Percentiles rank a stretch among this genome's conserved stretches.
Conservation (phyloP, 1,140 invertebrate genomes). For the Mya arenaria region DNA sequence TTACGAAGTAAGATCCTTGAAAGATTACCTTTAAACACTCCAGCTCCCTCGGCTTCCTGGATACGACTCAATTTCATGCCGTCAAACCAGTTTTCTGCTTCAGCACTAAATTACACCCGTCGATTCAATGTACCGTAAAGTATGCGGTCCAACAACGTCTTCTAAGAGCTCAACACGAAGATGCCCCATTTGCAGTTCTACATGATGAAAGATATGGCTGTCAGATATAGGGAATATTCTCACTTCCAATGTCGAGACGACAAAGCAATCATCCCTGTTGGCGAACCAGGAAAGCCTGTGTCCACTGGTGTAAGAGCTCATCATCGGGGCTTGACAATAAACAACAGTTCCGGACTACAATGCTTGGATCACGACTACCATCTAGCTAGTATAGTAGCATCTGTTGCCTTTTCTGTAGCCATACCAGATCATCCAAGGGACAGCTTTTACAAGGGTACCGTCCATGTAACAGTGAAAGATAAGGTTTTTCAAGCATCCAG, state of each 20-base stretch:
- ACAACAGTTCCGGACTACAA: not conserved
- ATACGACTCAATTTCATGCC: constrained; percentile 34
- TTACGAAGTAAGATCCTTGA: constrained; percentile 1
- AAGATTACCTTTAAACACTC: not conserved
- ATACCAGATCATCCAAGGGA: constrained; percentile 46
- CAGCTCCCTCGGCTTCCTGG: not conserved
- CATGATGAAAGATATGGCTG: constrained; percentile 49
- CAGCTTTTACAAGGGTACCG: too few species aligned
- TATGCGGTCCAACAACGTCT: constrained; percentile 43
- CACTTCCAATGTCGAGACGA: constrained; percentile 47
- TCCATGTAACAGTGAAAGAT: constrained; percentile 62
- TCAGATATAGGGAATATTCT: constrained; percentile 40
- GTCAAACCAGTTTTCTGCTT: constrained; percentile 7
- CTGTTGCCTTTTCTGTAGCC: constrained; percentile 47
- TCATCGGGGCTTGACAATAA: constrained; percentile 25
- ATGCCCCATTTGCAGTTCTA: constrained; percentile 33
- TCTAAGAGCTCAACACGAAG: constrained; percentile 40
- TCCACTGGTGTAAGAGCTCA: constrained; percentile 52
- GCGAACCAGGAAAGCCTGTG: constrained; percentile 52
- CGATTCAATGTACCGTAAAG: constrained; percentile 49
- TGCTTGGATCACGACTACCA: constrained; percentile 58
- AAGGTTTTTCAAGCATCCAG: constrained; percentile 52
- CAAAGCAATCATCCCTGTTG: constrained; percentile 59
- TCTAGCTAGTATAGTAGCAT: constrained; percentile 42
- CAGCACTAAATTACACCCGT: constrained; percentile 43